Percentiles rank a stretch among this genome's conserved stretches.
Conservation (phyloP, 23 tunicate species). For the Styela clava region DNA sequence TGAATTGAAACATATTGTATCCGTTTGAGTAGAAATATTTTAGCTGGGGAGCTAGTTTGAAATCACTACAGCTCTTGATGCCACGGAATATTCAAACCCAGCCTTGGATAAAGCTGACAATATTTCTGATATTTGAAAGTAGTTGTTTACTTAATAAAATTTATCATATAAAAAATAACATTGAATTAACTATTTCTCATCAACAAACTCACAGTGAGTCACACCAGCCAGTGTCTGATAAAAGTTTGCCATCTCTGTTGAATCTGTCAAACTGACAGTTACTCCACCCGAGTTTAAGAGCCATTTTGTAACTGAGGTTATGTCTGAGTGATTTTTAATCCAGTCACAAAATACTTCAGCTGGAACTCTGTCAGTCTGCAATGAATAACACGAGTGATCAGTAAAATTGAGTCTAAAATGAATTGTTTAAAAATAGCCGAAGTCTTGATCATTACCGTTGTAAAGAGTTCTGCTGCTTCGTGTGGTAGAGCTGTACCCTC, state of each 20-base stretch:
- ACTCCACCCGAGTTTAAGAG: slow-evolving; percentile 56
- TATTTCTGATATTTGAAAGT: no score
- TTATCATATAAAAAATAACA: no score
- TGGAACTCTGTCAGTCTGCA: slow-evolving; percentile 58
- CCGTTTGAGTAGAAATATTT: no score
- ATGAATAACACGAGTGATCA: not conserved
- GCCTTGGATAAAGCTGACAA: no score
- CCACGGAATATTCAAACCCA: no score
- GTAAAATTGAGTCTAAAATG: not conserved
- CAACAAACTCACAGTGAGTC: slow-evolving; percentile 69
- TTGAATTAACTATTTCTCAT: no score
- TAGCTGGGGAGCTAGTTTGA: no score
- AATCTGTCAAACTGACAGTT: slow-evolving; percentile 69
- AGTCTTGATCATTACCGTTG: no score
- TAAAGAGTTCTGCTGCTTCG: slow-evolving; percentile 74
- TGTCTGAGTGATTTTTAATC: slow-evolving; percentile 51
- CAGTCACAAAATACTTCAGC: slow-evolving; percentile 58
- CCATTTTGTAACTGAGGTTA: slow-evolving; percentile 87
- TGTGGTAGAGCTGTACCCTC: slow-evolving; percentile 92
- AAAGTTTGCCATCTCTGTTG: slow-evolving; percentile 87
- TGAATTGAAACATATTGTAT: no score
- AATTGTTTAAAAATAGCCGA: not conserved
- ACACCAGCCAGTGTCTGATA: slow-evolving; percentile 98
- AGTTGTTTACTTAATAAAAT: no score
- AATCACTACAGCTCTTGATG: no score